Conservation (phyloP, 37 sponge, comb jelly and placozoan genomes). For the Eunapius fragilis region DNA sequence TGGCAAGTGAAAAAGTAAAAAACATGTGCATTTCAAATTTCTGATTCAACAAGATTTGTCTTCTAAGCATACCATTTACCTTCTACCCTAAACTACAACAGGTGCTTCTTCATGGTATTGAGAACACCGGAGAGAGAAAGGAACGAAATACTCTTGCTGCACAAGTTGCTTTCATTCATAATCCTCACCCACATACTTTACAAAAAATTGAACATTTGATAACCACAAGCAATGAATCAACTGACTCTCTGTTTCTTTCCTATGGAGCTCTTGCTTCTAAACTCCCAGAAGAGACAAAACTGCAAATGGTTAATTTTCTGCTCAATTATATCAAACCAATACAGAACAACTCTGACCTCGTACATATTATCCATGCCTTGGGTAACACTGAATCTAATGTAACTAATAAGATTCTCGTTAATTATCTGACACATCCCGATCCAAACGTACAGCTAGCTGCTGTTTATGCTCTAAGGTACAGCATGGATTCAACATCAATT, state of each 20-base stretch:
- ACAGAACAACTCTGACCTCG: slow-evolving; percentile 6
- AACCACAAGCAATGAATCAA: background rate
- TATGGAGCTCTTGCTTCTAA: slow-evolving; percentile 33
- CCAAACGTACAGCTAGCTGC: slow-evolving; percentile 39
- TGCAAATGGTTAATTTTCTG: slow-evolving; percentile 13
- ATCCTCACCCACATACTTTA: slow-evolving; percentile 12
- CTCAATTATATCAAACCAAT: slow-evolving; percentile 6
- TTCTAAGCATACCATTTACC: background rate
- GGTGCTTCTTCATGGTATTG: slow-evolving; percentile 10
- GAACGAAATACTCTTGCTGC: slow-evolving; percentile 11
- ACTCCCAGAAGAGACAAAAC: background rate
- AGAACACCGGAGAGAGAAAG: slow-evolving; percentile 3
- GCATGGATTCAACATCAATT: background rate
- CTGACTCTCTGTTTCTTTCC: slow-evolving; percentile 32
- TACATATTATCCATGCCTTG: slow-evolving; percentile 37
- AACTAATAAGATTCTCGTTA: slow-evolving; percentile 11
- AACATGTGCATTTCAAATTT: background rate
- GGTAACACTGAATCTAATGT: slow-evolving; percentile 52
- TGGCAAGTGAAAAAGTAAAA: background rate
- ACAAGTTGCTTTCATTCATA: slow-evolving; percentile 11
- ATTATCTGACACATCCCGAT: slow-evolving; percentile 30
- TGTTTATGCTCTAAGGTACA: slow-evolving; percentile 18
- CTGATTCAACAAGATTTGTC: background rate
- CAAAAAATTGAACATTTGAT: slow-evolving; percentile 16
- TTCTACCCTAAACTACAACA: slow-evolving; percentile 1